phyloP scores from a whole-genome alignment of 2,113 vertebrate species.

The Lutjanus erythropterus region DNA sequence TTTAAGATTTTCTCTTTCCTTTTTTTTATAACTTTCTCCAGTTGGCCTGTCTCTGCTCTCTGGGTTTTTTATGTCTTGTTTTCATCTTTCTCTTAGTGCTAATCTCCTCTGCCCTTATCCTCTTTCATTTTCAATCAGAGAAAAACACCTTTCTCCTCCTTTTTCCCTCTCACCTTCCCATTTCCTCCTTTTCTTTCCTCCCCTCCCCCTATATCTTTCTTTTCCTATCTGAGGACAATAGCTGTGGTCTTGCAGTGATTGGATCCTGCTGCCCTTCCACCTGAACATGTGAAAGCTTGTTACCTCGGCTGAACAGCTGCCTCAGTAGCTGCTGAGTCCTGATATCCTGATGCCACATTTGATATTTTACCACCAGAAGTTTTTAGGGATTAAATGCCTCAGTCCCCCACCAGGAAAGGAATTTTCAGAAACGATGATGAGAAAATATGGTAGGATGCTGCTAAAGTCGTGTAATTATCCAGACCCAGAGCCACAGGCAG shows the following conservation, averaged over 20 bases:
- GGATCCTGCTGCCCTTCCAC: conserved; percentile 10
- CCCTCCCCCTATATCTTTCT: neutral
- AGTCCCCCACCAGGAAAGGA: neutral
- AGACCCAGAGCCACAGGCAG: no score
- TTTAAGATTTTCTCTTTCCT: neutral
- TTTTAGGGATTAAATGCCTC: neutral
- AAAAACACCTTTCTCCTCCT: neutral
- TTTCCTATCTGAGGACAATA: conserved; percentile 1
- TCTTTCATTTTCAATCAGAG: conserved; percentile 11
- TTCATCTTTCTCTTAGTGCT: neutral
- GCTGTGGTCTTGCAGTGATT: conserved; percentile 3
- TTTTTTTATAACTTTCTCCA: neutral
- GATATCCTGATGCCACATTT: neutral
- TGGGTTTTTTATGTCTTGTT: neutral
- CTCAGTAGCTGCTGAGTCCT: neutral
- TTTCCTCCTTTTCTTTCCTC: neutral
- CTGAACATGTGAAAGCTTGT: conserved; percentile 6
- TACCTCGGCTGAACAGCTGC: neutral
- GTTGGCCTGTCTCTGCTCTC: neutral
- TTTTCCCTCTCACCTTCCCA: neutral
- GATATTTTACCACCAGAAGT: neutral
- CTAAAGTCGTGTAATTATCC: neutral
- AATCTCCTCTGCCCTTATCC: neutral
- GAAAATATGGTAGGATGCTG: neutral
- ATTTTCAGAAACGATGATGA: neutral